Conservation (phyloP, 2,888 invertebrate genomes). For the Temnothorax rugatulus region DNA sequence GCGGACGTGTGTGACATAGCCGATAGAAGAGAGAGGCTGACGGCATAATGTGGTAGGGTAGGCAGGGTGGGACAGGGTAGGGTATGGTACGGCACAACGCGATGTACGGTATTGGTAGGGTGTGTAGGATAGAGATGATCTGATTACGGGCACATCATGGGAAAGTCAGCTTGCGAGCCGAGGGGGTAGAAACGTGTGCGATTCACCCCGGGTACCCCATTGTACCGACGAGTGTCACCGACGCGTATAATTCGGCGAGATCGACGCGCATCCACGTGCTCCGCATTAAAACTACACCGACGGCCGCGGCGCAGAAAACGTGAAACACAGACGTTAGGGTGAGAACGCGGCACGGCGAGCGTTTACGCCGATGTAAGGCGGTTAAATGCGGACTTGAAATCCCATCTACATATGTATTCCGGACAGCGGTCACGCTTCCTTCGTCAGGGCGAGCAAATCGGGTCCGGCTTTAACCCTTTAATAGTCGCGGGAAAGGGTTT, state of each 20-base stretch:
- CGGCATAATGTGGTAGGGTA: conserved; percentile 43
- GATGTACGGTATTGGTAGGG: conserved; percentile 43
- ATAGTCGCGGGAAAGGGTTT: background rate
- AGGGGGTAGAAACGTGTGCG: conserved; percentile 75
- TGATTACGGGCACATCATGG: conserved; percentile 85
- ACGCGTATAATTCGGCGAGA: conserved; percentile 78
- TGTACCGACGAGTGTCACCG: conserved; percentile 78
- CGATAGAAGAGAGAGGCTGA: conserved; percentile 42
- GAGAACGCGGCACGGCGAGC: conserved; percentile 36
- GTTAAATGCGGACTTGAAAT: conserved; percentile 48
- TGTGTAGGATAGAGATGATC: conserved; percentile 73
- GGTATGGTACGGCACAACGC: conserved; percentile 9
- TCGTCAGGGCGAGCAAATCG: background rate
- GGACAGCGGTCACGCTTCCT: conserved; percentile 31
- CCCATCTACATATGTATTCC: conserved; percentile 48
- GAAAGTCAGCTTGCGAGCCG: conserved; percentile 82
- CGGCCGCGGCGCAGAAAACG: conserved; percentile 38
- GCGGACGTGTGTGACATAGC: conserved; percentile 38
- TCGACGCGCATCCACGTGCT: conserved; percentile 69
- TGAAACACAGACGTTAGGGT: conserved; percentile 48
- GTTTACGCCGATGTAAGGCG: conserved; percentile 17
- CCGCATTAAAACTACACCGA: conserved; percentile 75
- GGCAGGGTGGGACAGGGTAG: conserved; percentile 1
- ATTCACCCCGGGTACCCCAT: conserved; percentile 77
- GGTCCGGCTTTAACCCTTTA: conserved; percentile 22